phyloP scores from a whole-genome alignment of 2,888 invertebrate genomes.

The Drosophila limbata region DNA sequence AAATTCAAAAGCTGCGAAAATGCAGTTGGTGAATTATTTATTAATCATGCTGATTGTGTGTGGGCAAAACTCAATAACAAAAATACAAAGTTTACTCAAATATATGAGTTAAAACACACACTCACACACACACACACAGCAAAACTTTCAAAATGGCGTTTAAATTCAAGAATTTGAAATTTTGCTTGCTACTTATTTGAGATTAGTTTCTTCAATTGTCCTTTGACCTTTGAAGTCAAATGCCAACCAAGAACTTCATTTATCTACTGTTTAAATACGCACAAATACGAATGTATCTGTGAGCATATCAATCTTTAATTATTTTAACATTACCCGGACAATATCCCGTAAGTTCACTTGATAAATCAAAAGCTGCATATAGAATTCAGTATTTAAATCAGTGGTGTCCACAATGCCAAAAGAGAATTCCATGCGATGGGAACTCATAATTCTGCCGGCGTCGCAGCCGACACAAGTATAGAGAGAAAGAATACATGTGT shows the following conservation, averaged over 20 bases:
- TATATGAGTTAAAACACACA: slow-evolving; percentile 3
- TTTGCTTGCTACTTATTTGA: slow-evolving; percentile 24
- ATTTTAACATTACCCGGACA: slow-evolving; percentile 4
- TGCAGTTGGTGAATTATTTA: slow-evolving; percentile 56
- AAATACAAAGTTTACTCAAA: slow-evolving; percentile 24
- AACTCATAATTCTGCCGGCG: too few species aligned
- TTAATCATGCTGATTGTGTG: slow-evolving; percentile 44
- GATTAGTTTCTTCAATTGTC: slow-evolving; percentile 16
- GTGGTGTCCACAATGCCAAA: too few species aligned
- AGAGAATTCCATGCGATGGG: too few species aligned
- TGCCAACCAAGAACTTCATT: slow-evolving; percentile 1
- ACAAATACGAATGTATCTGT: neutral
- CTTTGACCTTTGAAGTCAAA: slow-evolving; percentile 25
- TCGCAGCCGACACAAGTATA: too few species aligned
- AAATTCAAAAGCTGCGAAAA: slow-evolving; percentile 52
- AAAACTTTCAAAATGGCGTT: neutral
- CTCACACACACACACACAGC: neutral
- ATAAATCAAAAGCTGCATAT: neutral
- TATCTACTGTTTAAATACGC: slow-evolving; percentile 9
- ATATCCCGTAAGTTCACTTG: neutral
- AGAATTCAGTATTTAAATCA: too few species aligned
- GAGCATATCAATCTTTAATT: neutral
- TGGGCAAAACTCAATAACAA: slow-evolving; percentile 19
- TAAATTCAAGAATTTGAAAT: slow-evolving; percentile 2
- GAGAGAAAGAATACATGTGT: too few species aligned